Percentiles rank a stretch among this genome's conserved stretches.
Conservation (phyloP, 1,140 invertebrate genomes). For the Periplaneta americana region DNA sequence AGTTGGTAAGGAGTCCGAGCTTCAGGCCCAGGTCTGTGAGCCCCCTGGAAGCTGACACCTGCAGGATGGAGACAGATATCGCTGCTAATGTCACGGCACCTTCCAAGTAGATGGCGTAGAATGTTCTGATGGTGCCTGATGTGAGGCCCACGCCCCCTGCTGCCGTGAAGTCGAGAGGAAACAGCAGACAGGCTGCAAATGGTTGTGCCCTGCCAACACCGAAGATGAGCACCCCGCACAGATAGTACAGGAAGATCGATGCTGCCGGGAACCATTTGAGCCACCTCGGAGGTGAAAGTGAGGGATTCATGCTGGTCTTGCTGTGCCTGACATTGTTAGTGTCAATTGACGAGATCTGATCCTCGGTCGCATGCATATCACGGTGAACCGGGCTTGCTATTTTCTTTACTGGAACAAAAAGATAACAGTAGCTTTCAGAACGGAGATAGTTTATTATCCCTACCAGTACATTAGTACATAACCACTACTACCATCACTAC, state of each 20-base stretch:
- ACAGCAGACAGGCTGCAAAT: slow-evolving; percentile 50
- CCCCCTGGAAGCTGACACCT: slow-evolving; percentile 47
- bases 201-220: slow-evolving; percentile 45
- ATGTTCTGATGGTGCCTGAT: slow-evolving; percentile 47
- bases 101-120: slow-evolving; percentile 61
- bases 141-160: slow-evolving; percentile 57
- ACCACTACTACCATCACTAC: too few relatives aligned
- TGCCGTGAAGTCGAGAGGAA: slow-evolving; percentile 63
- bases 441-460: too few relatives aligned
- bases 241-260: slow-evolving; percentile 46
- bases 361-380: neutral
- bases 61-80: slow-evolving; percentile 48
- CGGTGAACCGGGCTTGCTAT: neutral
- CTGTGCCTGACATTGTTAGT: neutral
- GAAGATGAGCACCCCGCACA: slow-evolving; percentile 51
- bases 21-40: slow-evolving; percentile 48
- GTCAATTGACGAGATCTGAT: neutral
- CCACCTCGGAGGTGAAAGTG: slow-evolving; percentile 31
- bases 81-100: slow-evolving; percentile 56
- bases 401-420: neutral
- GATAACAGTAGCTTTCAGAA: too few relatives aligned
- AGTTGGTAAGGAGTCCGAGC: slow-evolving; percentile 44
- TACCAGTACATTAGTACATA: too few relatives aligned
- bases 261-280: slow-evolving; percentile 40
- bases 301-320: slow-evolving; percentile 13